Evolutionary conservation across 2,888 invertebrate genomes (phyloP), one percentile per base, ranked within the genome.

Genomic region (Glaucopsyche alexis): DNA sequence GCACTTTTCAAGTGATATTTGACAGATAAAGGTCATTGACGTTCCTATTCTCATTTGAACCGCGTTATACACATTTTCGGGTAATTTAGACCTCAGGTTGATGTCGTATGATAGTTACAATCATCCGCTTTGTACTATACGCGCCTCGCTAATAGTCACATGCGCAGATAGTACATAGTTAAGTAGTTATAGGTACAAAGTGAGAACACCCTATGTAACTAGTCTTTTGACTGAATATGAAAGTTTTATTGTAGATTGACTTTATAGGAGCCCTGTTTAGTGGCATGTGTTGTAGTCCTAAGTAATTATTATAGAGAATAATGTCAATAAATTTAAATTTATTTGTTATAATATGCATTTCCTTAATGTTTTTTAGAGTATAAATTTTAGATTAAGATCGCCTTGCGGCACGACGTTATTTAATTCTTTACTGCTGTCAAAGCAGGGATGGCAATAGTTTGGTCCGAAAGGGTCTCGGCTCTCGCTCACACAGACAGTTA

Each of bases 221-320:
- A 69, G 69, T 69, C 69, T 69, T 69, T 69, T 69, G 69, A 69
- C 69, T 69, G 69, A 69, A 69, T 69, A 19, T 29, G 29, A 29
- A 45, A 69, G 49, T 69, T 69, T 69, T 47, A 69, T 47, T 69
- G 29, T 69, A 69, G 69, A 69, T 47, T 69, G 47, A 69, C 47
- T 69, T 69, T 69, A 69, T 69, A 69, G 69, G 49, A 19, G 69
- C 69, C 69, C 69, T 47, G 69, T 69, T 69, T 69, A 69, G 69
- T 69, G 69, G 69, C 69, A 49, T 49, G 69, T 69, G 69, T 69
- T 69, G 49, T 69, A 69, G 69, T 69, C 42, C 8, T 69, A 69
- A 69, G 69, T 29, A 49, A 69, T 47, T 19, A 49, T 69, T 47
- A 47, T 47, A 29, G 29, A 19, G 14, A 47, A 47, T 45, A 29